These are phyloP conservation scores for Thymelicus sylvestris DNA, from an alignment of 2,888 invertebrate genomes.

Conservation along the genomic window DNA sequence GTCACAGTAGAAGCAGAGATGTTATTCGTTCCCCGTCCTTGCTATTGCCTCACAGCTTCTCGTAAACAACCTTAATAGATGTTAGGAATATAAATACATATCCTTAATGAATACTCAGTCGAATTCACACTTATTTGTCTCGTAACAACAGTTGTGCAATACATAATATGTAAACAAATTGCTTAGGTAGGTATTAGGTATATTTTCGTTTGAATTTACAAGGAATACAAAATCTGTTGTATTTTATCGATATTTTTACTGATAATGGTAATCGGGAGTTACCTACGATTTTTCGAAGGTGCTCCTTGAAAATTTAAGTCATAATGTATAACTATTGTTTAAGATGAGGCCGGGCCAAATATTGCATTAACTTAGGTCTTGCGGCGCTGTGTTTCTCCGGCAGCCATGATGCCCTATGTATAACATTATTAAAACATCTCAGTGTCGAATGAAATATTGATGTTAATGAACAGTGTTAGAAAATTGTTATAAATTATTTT, in stretches of 20 bases:
- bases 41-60: slow-evolving; percentile 74
- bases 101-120: slow-evolving; percentile 82
- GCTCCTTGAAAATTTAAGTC: slow-evolving; percentile 73
- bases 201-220: slow-evolving; percentile 82
- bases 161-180: slow-evolving; percentile 73
- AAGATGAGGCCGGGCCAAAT: slow-evolving; percentile 84
- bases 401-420: slow-evolving; percentile 73
- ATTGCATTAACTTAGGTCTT: slow-evolving; percentile 80
- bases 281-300: slow-evolving; percentile 57
- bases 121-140: slow-evolving; percentile 72
- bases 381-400: slow-evolving; percentile 73
- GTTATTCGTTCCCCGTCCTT: slow-evolving; percentile 54
- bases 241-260: slow-evolving; percentile 82
- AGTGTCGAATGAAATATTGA: slow-evolving; percentile 81
- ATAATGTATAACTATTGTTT: slow-evolving; percentile 81
- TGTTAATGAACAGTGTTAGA: slow-evolving; percentile 85
- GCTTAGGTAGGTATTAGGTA: slow-evolving; percentile 82
- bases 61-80: slow-evolving; percentile 73
- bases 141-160: slow-evolving; percentile 82
- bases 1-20: slow-evolving; percentile 56
- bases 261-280: slow-evolving; percentile 58
- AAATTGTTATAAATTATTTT: slow-evolving; percentile 86
- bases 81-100: slow-evolving; percentile 80
- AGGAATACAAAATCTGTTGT: slow-evolving; percentile 81
- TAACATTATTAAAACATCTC: slow-evolving; percentile 76